Conservation (phyloP, 2,113 vertebrate genomes). For the Taxidea taxus region DNA sequence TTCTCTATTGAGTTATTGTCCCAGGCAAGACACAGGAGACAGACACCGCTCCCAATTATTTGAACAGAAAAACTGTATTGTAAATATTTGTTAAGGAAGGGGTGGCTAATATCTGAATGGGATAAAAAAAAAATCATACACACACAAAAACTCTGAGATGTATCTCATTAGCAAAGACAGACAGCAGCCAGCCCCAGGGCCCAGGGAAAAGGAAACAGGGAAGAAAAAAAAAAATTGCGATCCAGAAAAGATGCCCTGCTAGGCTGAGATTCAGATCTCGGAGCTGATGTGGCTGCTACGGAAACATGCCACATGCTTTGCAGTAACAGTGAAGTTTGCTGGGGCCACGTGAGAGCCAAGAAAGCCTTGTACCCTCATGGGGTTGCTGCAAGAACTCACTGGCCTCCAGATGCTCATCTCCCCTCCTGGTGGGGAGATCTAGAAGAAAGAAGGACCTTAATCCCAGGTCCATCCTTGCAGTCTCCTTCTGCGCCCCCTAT, state of each 20-base stretch:
- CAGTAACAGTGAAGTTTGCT: not conserved
- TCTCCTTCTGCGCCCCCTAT: not conserved
- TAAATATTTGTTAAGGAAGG: not conserved
- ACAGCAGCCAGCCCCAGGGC: not conserved
- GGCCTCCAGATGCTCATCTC: accelerated
- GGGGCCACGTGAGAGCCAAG: too few species aligned
- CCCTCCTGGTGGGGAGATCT: not conserved
- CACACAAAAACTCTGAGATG: not conserved
- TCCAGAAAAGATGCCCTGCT: not conserved
- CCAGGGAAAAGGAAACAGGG: not conserved
- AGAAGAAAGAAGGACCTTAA: not conserved
- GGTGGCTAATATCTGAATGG: not conserved
- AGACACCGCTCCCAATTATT: not conserved
- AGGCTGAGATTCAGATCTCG: not conserved
- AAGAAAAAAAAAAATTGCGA: not conserved
- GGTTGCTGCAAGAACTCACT: not conserved
- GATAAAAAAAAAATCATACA: not conserved
- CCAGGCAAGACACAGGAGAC: not conserved
- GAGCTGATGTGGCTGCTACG: not conserved
- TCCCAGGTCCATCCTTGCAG: not conserved
- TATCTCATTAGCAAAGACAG: not conserved
- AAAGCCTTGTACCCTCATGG: accelerated
- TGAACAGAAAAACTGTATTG: not conserved
- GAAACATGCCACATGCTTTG: not conserved
- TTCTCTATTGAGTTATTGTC: not conserved